Evolutionary conservation across 1,140 invertebrate genomes (phyloP), one percentile per base, ranked within the genome.

Genomic region (Macrobrachium nipponense): DNA sequence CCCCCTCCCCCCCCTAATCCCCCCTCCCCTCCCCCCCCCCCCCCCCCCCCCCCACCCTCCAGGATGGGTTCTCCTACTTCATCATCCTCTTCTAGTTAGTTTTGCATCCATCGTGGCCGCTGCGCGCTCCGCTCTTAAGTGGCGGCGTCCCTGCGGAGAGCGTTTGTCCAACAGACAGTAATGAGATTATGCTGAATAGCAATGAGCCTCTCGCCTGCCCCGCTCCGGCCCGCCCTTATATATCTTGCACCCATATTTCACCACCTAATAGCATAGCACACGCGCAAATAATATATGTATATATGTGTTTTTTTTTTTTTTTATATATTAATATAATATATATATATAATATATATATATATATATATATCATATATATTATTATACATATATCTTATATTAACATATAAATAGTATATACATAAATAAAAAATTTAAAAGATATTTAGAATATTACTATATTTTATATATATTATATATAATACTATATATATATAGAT

Each of bases 151-250:
- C 43, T n/a, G 77, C 77, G 72, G 77, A 58, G 84, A 80, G 77
- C 62, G 84, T 86, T 86, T 86, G 84, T 86, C 84, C 68, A 78
- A 43, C 68, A 20, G 84, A 86, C 84, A 86, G 84, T 80, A 86
- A 86, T 86, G 84, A 80, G 84, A 86, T 86, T 76, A 80, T 75
- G 44, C 61, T 80, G 84, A 80, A 80, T 86, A 86, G 58, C 84
- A 86, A 86, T 80, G 78, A 86, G 84, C 20, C 15, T 44, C 59
- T 43, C 51, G 82, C 59, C 20, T 73, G 70, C 59, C 58, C 51
- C 51, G 61, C 82, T 64, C 59, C 60, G 44, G 59, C 62, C 44
- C 64, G 62, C 44, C 62, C 62, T 76, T 76, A 85, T 80, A 80
- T 75, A 86, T 80, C 84, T 51, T 51, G 51, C 51, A 80, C 84